Base-by-base conservation (phyloP, 2,113 vertebrate species). In the Oenanthe melanoleuca region DNA sequence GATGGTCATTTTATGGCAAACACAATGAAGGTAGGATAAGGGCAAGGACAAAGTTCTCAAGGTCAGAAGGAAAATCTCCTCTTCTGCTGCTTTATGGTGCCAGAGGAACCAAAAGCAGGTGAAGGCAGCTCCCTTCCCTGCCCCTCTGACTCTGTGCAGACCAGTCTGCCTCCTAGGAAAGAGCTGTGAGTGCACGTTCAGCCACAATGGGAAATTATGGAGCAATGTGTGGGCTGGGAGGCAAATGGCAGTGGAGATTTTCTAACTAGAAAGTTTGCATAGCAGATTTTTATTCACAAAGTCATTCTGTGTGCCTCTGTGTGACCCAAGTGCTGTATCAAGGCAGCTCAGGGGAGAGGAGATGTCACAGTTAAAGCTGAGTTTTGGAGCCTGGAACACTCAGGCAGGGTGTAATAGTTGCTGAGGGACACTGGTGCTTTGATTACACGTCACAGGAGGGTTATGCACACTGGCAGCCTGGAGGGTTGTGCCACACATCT, bases 341-440 rank as follows among this genome's bases (percentile, higher is more conserved):
- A 92, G 60, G 4, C 85, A 83, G 72, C 93, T 92, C 85, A 70
- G 33, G 64, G 88, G 82, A 94, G 47, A 33, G 56, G 37, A 31
- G 71, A 37, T 94, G 79, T 88, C 79, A 88, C 52, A 91, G 45
- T 38, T 55, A 86, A 80, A 77, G 92, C 71, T 49, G 85, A 56
- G 21, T 94, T 94, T 95, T 57, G n/a, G 85, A 57, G 71, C 38
- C 71, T 86, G 89, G 63, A 83, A 89, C 38, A 19, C 71, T 86
- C 66, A 66, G 79, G 52, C 60, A 91, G 55, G 22, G 42, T 70
- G 44, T 70, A 88, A 94, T 94, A 63, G 67, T 86, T 96, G 72
- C 92, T 86, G 83, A 93, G 95, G 92, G 94, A 87, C 72, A 22
- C 83, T 84, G 86, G 20, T 81, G 77, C 92, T 95, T 86, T 93